These are phyloP conservation scores for Neotoma lepida DNA, from an alignment of 2,113 vertebrate genomes.

Conservation along the genomic window DNA sequence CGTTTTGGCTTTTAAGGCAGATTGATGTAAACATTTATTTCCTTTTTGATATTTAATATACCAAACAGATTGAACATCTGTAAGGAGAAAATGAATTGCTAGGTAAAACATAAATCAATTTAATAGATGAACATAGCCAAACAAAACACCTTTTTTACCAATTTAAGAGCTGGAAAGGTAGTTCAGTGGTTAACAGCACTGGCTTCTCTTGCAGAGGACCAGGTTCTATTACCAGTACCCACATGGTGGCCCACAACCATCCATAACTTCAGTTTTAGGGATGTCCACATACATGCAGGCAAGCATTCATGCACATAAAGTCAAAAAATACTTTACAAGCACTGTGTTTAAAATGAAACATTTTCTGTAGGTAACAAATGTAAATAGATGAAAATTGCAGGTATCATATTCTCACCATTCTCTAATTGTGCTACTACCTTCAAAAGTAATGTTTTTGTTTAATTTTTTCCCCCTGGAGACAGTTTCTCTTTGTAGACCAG, in stretches of 20 bases:
- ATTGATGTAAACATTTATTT: background rate
- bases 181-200: background rate
- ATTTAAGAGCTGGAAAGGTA: background rate
- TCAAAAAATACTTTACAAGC: background rate
- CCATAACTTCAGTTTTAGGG: background rate
- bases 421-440: background rate
- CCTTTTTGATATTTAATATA: background rate
- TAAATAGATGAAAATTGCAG: background rate
- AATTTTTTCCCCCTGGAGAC: background rate
- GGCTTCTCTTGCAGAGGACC: background rate
- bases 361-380: background rate
- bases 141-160: background rate
- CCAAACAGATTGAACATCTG: background rate
- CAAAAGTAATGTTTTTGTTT: background rate
- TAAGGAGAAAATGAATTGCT: background rate
- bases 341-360: background rate
- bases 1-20: background rate
- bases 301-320: background rate
- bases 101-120: background rate
- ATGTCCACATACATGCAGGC: background rate
- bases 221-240: background rate
- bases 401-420: background rate
- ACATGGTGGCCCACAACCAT: background rate
- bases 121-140: background rate
- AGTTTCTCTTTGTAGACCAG: background rate